These are phyloP conservation scores for Iphiclides podalirius DNA, from an alignment of 2,888 invertebrate species.

Conservation along the genomic window DNA sequence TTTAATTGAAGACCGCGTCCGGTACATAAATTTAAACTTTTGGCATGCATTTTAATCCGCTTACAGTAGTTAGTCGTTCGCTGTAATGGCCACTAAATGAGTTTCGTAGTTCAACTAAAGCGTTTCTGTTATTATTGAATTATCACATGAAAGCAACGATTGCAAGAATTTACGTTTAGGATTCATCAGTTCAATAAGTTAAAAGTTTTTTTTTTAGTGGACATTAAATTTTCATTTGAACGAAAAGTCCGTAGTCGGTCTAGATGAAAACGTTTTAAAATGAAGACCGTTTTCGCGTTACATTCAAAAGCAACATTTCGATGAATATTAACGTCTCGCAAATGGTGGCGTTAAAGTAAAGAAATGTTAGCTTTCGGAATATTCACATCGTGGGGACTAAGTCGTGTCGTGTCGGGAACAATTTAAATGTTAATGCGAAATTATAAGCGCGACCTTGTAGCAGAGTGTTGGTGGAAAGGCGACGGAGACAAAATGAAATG, in stretches of 20 bases:
- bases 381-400: slow-evolving; percentile 18
- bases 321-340: slow-evolving; percentile 20
- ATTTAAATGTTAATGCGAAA: slow-evolving; percentile 34
- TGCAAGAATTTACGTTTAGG: no score
- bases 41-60: slow-evolving; percentile 72
- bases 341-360: slow-evolving; percentile 19
- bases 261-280: neutral
- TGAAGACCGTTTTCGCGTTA: neutral
- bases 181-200: no score
- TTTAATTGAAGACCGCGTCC: slow-evolving; percentile 75
- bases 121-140: slow-evolving; percentile 39
- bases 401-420: slow-evolving; percentile 27
- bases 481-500: slow-evolving; percentile 38
- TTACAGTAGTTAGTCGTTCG: slow-evolving; percentile 58
- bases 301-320: slow-evolving; percentile 12
- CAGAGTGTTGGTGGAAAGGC: slow-evolving; percentile 27
- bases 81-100: slow-evolving; percentile 61
- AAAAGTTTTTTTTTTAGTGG: no score
- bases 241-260: neutral
- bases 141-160: slow-evolving; percentile 37
- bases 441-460: slow-evolving; percentile 22
- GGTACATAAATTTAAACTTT: slow-evolving; percentile 75
- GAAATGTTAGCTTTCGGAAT: slow-evolving; percentile 19
- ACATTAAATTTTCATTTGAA: no score
- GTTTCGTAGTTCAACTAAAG: slow-evolving; percentile 42